phyloP scores from a whole-genome alignment of 37 sponge, comb jelly and placozoan genomes.

The Amphimedon queenslandica region DNA sequence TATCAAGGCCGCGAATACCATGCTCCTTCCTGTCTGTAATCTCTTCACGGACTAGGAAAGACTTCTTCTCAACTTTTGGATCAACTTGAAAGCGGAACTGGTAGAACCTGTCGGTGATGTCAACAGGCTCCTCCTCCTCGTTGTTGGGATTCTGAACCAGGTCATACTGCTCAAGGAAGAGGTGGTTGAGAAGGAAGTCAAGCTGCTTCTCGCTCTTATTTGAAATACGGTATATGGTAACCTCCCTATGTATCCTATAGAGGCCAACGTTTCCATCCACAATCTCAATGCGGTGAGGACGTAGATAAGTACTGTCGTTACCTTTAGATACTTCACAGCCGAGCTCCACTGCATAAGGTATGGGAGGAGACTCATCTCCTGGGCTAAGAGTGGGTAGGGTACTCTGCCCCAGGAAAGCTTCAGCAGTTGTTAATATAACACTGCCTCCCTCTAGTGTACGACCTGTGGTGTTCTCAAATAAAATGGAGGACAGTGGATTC shows the following conservation, averaged over 20 bases:
- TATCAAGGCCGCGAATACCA: conserved; percentile 13
- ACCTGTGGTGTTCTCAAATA: conserved; percentile 89
- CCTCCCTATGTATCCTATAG: conserved; percentile 40
- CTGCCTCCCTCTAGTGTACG: conserved; percentile 85
- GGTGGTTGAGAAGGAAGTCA: conserved; percentile 88
- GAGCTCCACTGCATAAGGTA: conserved; percentile 82
- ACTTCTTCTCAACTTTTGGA: conserved; percentile 70
- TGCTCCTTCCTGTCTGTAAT: conserved; percentile 30
- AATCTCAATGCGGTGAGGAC: conserved; percentile 41
- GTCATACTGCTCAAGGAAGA: conserved; percentile 80
- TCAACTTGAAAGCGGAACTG: conserved; percentile 80
- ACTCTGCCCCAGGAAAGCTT: conserved; percentile 63
- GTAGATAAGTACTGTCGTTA: conserved; percentile 40
- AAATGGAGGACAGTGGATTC: conserved; percentile 73
- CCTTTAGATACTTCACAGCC: conserved; percentile 69
- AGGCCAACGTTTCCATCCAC: conserved; percentile 31
- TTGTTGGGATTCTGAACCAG: conserved; percentile 59
- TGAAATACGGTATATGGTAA: conserved; percentile 59
- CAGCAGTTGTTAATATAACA: conserved; percentile 48
- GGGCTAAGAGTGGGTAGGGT: conserved; percentile 69
- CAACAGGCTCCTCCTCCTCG: conserved; percentile 89
- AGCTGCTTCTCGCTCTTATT: conserved; percentile 66
- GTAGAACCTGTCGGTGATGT: conserved; percentile 86
- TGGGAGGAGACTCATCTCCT: conserved; percentile 86
- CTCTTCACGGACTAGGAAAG: conserved; percentile 62